Evolutionary conservation across 2,113 vertebrate genomes (phyloP), one percentile per base, ranked within the genome.

Genomic region (Madoqua kirkii): DNA sequence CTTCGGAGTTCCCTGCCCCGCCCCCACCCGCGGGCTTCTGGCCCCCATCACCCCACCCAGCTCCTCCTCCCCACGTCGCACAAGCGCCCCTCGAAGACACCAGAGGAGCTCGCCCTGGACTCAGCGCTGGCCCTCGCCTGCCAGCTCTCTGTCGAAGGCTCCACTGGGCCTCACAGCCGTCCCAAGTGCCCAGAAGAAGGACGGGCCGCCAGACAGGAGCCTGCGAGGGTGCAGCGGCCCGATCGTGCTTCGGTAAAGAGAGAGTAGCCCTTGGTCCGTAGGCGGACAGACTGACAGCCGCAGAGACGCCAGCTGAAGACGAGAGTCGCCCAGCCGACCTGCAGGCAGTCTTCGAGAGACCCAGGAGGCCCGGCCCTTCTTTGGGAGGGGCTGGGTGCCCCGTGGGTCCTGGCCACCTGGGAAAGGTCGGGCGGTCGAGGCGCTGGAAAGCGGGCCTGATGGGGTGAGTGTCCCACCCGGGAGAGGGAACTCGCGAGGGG

Each of bases 1-100:
- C n/a, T 21, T 25, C 3, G 98, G 98, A 97, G 98, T 97, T 98
- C 45, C 97, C 98, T 74, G 82, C 97, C 97, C 19, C 54, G 3
- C 54, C 54, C 4, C 6, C 87, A 96, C 98, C 92, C 97, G 4
- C 40, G 93, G 98, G 15, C 27, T 79, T 81, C 10, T 33, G 97
- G 92, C 97, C 97, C 8, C 3, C 97, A 13, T 74, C 97, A 91
- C 97, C 97, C 45, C 45, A 31, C 50, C 11, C 6, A 71, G 64
- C 79, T 48, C 45, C 97, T 92, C 98, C 97, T 97, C 97, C 95
- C 97, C 97, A 98, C 93, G 94, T 25, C 86, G 87, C 96, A 94
- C 97, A 96, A 97, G 45, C 31, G 64, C 33, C 23, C 29, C 31
- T 19, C 0, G 6, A 59, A 27, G 15, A 27, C 10, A 1, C 15